Evolutionary conservation across 2,113 vertebrate genomes (phyloP), one percentile per base, ranked within the genome.

Genomic region (Xiphophorus hellerii): DNA sequence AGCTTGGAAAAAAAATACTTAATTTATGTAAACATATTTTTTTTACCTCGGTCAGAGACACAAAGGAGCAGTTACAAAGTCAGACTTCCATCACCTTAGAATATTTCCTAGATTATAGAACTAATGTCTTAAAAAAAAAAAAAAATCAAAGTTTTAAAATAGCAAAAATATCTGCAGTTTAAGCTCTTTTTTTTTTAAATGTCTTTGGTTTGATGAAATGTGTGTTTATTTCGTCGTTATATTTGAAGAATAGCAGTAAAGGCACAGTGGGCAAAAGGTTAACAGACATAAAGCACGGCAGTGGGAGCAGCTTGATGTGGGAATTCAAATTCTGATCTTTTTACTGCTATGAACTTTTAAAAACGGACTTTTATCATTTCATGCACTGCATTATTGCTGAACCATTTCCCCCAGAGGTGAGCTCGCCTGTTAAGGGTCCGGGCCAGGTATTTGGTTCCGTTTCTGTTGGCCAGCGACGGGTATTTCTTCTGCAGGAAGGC

Each of bases 401-500:
- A 7, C 17, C 44, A 48, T 48, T 17, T 61, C 28, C 5, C 27
- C n/a, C 27, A 28, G 60, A 63, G 29, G 28, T 30, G 33, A 33
- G 25, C 9, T 29, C 74, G 99, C 98, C 98, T 97, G 90, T 99
- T 99, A 13, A 99, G 93, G 22, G 98, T 99, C 84, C 96, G 96
- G 65, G 97, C 97, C 77, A 99, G 95, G 87, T 98, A 98, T 79
- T 98, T 99, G 72, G 98, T 99, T 92, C 98, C 98, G 5, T 98
- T 99, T 86, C 98, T 94, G 80, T 96, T 99, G 84, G 98, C 98
- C 2, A 99, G 92, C 44, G 98, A 99, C 2, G 98, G 98, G 66
- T 99, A 99, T 58, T 98, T 99, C 95, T 99, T 99, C 77, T 99
- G 98, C 73, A 99, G 96, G 90, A 99, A 99, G 31, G 93, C 97